phyloP scores from a whole-genome alignment of 2,888 invertebrate species.

The Platynereis dumerilii region DNA sequence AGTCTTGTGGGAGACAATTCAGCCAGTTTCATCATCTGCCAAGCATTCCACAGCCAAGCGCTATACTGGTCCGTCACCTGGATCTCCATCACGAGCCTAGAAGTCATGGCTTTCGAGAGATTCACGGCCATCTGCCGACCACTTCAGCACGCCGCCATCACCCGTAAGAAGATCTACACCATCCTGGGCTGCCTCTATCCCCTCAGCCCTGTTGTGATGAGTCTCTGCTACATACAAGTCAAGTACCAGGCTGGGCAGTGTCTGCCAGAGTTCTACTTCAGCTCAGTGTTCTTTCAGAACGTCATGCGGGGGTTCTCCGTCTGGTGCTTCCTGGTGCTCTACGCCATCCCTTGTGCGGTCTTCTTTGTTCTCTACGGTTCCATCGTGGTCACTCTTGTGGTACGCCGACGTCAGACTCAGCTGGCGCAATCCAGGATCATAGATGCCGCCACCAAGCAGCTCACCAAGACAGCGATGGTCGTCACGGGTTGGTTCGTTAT shows the following conservation, averaged over 20 bases:
- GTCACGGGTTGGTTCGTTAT: not conserved
- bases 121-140: not conserved
- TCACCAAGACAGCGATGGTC: not conserved
- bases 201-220: too few species aligned
- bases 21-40: not conserved
- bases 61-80: not conserved
- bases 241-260: not conserved
- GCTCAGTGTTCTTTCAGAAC: not conserved
- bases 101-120: not conserved
- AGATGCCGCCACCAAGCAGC: not conserved
- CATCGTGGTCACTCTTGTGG: not conserved
- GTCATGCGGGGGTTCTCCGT: not conserved
- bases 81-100: not conserved
- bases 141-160: not conserved
- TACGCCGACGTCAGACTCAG: not conserved
- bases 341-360: not conserved
- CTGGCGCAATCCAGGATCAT: conserved; percentile 2
- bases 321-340: not conserved
- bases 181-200: too few species aligned
- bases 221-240: not conserved
- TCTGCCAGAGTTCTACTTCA: not conserved
- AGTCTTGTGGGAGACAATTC: not conserved
- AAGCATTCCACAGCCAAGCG: not conserved
- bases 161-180: too few species aligned
- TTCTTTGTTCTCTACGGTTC: not conserved